phyloP scores from a whole-genome alignment of 2,113 vertebrate genomes.

The Scartelaos histophorus region DNA sequence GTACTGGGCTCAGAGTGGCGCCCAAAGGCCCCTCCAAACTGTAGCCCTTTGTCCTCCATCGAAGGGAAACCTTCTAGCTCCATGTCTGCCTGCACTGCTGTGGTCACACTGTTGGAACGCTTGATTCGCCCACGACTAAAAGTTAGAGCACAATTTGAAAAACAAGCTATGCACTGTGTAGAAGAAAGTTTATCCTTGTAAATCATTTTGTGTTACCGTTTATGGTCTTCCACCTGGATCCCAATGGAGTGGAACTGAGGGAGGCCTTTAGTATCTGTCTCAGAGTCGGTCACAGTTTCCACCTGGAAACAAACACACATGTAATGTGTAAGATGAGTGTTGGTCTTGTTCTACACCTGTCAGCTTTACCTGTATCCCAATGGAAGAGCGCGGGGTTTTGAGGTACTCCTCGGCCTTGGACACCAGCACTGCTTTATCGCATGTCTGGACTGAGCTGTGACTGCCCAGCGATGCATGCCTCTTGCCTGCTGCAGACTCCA shows the following conservation, averaged over 20 bases:
- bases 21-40: slow-evolving; percentile 92
- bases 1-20: slow-evolving; percentile 97
- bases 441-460: slow-evolving; percentile 82
- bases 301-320: slow-evolving; percentile 75
- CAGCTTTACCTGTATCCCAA: slow-evolving; percentile 92
- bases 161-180: neutral
- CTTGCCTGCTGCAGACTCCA: slow-evolving; percentile 88
- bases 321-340: neutral
- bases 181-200: neutral
- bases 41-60: slow-evolving; percentile 94
- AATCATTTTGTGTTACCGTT: slow-evolving; percentile 79
- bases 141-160: neutral
- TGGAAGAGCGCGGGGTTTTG: slow-evolving; percentile 88
- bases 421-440: slow-evolving; percentile 88
- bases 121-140: slow-evolving; percentile 91
- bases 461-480: slow-evolving; percentile 81
- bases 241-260: slow-evolving; percentile 96
- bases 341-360: neutral
- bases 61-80: slow-evolving; percentile 94
- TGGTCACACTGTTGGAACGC: slow-evolving; percentile 96
- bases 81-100: slow-evolving; percentile 94
- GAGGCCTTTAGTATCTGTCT: slow-evolving; percentile 89
- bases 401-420: slow-evolving; percentile 92
- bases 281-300: slow-evolving; percentile 93
- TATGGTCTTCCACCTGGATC: slow-evolving; percentile 93